Base-by-base conservation (phyloP, 2,797 vertebrate species). In the Florisuga fusca region DNA sequence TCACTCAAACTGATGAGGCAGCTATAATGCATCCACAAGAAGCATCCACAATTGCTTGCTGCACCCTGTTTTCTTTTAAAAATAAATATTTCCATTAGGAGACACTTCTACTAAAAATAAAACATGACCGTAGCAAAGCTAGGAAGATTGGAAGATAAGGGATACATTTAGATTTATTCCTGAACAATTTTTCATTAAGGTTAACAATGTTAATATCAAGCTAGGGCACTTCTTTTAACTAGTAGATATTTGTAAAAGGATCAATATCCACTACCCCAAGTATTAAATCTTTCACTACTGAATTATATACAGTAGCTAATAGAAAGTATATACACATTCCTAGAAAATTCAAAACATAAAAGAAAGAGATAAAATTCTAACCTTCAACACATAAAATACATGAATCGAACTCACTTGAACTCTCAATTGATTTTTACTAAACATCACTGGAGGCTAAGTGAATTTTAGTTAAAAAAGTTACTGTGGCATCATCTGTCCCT, bases 401-500 rank as follows among this genome's bases (percentile, higher is more conserved):
- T 69, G 95, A 63, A 89, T 62, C 95, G 87, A 96, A 95, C 92
- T 96, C 59, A 93, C 95, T 79, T 95, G 94, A 97, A 97, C 94
- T 96, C 58, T 48, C 91, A 91, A 96, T 95, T 97, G 96, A 97
- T 96, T 97, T 95, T 91, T 82, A 84, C 67, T 94, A 92, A 94
- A 85, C 87, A 91, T 97, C 72, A 84, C 95, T 95, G 61, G 92
- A 94, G 89, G 91, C 90, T 89, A 97, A 93, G 71, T 83, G 76
- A 94, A 96, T 94, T 95, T 95, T 93, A 89, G 90, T 95, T 96
- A 97, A 95, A 97, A 97, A 98, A 97, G 97, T 98, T 98, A 97
- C 93, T 95, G 94, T 98, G 98, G 98, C 97, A 98, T 98, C 98
- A 98, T 98, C 98, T 98, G 98, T 98, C 97, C 96, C 96, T 98